Evolutionary conservation across 2,797 vertebrate genomes (phyloP), one percentile per base, ranked within the genome.

Genomic region (Acomys russatus): DNA sequence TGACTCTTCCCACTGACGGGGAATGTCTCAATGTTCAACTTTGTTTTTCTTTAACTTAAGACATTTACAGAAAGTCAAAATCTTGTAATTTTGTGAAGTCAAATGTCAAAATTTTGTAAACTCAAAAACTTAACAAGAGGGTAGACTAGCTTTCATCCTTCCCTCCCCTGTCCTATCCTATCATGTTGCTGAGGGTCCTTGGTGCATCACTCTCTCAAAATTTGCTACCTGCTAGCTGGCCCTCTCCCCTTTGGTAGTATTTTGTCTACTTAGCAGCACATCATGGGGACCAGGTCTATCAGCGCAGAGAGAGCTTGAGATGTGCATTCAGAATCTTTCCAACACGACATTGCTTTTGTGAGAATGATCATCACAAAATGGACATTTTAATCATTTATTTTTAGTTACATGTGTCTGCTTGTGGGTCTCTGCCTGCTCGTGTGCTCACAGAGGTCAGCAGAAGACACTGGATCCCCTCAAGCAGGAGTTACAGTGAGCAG

Each of bases 1-100:
- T 71, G 22, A 59, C 35, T 83, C 12, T 91, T 80, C 66, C 38
- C 51, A 23, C 66, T 74, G 70, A 87, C 80, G 44, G 10, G 18
- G 4, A 85, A 51, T 22, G 30, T 80, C 82, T 59, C 2, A n/a
- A 22, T n/a, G 44, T 73, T 90, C 33, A 80, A 33, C 20, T 92
- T 79, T 89, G 10, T 30, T 78, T 92, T 92, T 78, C 51, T 51
- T 92, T 84, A 92, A 97, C 63, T 89, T 90, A 90, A 95, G 76
- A 80, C 14, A 49, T 76, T 91, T 86, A 91, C 20, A 96, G 91
- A 87, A 83, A 76, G 85, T 82, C 5, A 94, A 94, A 86, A 54
- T 74, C 92, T n/a, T 44, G 44, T 44, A 44, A 44, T 44, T 44
- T 44, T 44, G 44, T 44, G 4, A 44, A 44, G 44, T 44, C 44